Evolutionary conservation across 1,140 invertebrate genomes (phyloP), one percentile per base, ranked within the genome.

Genomic region (Forficula auricularia): DNA sequence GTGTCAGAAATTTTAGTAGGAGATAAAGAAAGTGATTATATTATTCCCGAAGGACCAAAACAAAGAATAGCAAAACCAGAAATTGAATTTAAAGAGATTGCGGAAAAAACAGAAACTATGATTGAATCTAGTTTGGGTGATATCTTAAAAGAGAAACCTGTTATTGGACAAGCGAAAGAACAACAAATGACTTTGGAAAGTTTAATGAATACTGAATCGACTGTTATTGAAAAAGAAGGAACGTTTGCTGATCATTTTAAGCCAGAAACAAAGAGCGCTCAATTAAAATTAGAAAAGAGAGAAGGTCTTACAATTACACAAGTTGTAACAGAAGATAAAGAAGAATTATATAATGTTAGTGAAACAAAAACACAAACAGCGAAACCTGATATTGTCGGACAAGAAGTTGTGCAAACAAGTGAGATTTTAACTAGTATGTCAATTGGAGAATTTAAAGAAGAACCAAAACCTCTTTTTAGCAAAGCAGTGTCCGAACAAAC

Each of bases 11-110:
- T 65, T 2, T 51, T 50, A 4, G 48, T 55, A 19, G 60, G 61
- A 18, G 68, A 72, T 40, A 71, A 67, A 54, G 70, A 71, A 54
- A 55, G 42, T 10, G 49, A 54, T 36, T 64, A 63, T 34, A 52
- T 31, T 10, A 12, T 30, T 30, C 36, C 45, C 8, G 40, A 43
- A 43, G 36, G 16, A 12, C 47, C 51, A n/a, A 41, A 46, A 33
- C 9, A 41, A 20, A 46, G 46, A 43, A 27, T 40, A 22, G 55
- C 55, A 10, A 33, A 9, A 33, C 2, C 44, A 27, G 40, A 54
- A 37, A 44, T 55, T 14, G 31, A 19, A 43, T 19, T 48, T 10
- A 59, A 63, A 45, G 57, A 58, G 50, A 58, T 62, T 19, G 64
- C 61, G 36, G 54, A 62, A 57, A 57, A 58, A 46, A 56, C 51